These are phyloP conservation scores for Austrofundulus limnaeus DNA, from an alignment of 2,113 vertebrate genomes.

Conservation along the genomic window DNA sequence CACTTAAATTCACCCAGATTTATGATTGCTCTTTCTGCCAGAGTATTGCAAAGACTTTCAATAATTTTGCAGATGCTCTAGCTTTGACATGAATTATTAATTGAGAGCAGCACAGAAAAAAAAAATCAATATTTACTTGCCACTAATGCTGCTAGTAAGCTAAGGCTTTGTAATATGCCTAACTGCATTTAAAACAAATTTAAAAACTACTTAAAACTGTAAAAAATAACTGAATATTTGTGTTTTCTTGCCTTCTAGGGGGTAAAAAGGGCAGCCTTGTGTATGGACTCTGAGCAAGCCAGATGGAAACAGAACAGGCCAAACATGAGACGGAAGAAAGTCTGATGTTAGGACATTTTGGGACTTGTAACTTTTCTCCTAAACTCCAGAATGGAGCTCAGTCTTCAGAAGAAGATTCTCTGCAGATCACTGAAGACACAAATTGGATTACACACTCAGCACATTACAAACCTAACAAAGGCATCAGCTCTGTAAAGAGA, in stretches of 20 bases:
- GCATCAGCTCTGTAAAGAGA: conserved; percentile 78
- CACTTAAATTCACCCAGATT: too few relatives aligned
- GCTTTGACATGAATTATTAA: too few relatives aligned
- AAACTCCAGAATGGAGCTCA: conserved; percentile 89
- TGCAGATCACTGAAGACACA: conserved; percentile 83
- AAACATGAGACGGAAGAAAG: conserved; percentile 92
- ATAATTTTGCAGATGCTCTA: too few relatives aligned
- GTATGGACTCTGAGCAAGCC: conserved; percentile 96
- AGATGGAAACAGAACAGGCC: conserved; percentile 97
- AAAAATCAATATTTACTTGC: too few relatives aligned
- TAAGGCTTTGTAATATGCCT: too few relatives aligned
- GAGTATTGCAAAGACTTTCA: too few relatives aligned
- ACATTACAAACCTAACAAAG: conserved; percentile 75
- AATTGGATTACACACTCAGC: conserved; percentile 67
- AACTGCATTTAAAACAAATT: neutral
- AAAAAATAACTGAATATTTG: conserved; percentile 1
- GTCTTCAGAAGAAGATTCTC: conserved; percentile 73
- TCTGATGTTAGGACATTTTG: conserved; percentile 84
- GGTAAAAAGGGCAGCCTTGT: conserved; percentile 88
- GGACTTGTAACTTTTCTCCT: conserved; percentile 75
- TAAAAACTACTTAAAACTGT: neutral
- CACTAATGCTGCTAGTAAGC: too few relatives aligned
- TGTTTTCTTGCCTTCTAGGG: conserved; percentile 70
- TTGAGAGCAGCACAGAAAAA: too few relatives aligned
- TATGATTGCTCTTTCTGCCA: too few relatives aligned